Percentiles rank a stretch among this genome's conserved stretches.
Evolutionary conservation across 1,140 invertebrate species (phyloP).

Genomic region (Drosophila busckii): DNA sequence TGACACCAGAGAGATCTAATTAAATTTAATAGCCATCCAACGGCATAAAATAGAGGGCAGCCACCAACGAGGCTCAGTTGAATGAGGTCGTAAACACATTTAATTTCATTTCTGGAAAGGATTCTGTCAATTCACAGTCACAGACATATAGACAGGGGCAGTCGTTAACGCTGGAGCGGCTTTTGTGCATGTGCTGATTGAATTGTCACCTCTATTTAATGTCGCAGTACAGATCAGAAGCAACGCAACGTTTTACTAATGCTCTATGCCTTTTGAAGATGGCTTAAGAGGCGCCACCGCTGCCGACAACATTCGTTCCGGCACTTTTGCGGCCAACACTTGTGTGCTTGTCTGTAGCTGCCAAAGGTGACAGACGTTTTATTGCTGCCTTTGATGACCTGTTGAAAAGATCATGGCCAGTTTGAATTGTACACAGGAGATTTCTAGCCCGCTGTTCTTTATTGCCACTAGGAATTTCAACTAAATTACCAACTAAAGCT

Average conservation of each 20-base stretch:
- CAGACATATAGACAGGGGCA: too few relatives aligned
- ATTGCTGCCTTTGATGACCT: slow-evolving; percentile 57
- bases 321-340: background rate
- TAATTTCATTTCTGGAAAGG: slow-evolving; percentile 74
- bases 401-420: slow-evolving; percentile 71
- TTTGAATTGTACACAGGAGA: slow-evolving; percentile 23
- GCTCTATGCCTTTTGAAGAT: slow-evolving; percentile 40
- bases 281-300: slow-evolving; percentile 41
- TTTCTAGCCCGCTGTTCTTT: slow-evolving; percentile 3
- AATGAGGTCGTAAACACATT: slow-evolving; percentile 61
- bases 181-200: slow-evolving; percentile 60
- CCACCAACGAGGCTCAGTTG: slow-evolving; percentile 50
- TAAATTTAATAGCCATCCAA: slow-evolving; percentile 73
- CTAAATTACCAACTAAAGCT: too few relatives aligned
- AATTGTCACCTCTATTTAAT: slow-evolving; percentile 73
- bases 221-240: slow-evolving; percentile 14
- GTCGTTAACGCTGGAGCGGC: slow-evolving; percentile 33
- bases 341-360: slow-evolving; percentile 21
- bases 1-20: slow-evolving; percentile 66
- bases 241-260: slow-evolving; percentile 38
- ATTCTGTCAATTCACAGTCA: slow-evolving; percentile 40
- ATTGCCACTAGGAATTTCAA: too few relatives aligned
- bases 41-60: slow-evolving; percentile 51
- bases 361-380: slow-evolving; percentile 72
- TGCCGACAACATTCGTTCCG: slow-evolving; percentile 30